A percentile compares a stretch with the other conserved stretches of the same genome.
These are phyloP conservation scores for Hirudo medicinalis DNA, from an alignment of 1,140 invertebrate genomes.

Conservation along the genomic window DNA sequence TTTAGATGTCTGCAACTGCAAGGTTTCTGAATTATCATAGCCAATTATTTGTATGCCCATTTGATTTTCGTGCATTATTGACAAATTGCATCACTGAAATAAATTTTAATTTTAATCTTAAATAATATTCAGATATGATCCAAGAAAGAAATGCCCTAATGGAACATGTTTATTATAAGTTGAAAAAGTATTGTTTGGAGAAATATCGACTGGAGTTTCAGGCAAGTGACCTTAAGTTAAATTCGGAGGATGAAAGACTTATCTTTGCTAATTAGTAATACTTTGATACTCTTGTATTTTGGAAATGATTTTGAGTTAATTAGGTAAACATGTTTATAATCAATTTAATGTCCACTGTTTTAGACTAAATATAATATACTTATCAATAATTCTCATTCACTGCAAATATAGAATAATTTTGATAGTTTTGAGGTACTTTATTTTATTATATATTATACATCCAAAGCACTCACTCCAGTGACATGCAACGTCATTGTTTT, in stretches of 20 bases:
- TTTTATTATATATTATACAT: too few relatives aligned
- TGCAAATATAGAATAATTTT: background rate
- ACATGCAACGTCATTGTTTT: background rate
- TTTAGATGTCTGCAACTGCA: background rate
- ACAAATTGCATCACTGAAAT: background rate
- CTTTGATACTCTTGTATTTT: background rate
- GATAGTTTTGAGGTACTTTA: background rate
- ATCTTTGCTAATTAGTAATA: background rate
- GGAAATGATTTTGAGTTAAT: too few relatives aligned
- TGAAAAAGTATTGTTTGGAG: constrained; percentile 92
- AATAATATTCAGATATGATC: constrained; percentile 65
- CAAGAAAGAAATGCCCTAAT: constrained; percentile 95
- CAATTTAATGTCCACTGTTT: too few relatives aligned
- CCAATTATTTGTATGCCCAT: background rate
- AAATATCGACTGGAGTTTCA: constrained; percentile 95
- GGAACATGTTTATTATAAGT: constrained; percentile 90
- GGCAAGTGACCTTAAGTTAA: constrained; percentile 43
- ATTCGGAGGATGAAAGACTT: background rate
- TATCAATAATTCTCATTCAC: background rate
- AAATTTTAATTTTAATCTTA: background rate
- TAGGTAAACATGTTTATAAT: too few relatives aligned
- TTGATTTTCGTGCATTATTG: background rate
- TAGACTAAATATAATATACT: background rate
- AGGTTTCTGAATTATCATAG: background rate
- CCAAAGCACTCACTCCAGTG: background rate